A percentile compares a stretch with the other conserved stretches of the same genome.
Conservation (phyloP, 2,888 invertebrate genomes). For the Stegophylla sp. region DNA sequence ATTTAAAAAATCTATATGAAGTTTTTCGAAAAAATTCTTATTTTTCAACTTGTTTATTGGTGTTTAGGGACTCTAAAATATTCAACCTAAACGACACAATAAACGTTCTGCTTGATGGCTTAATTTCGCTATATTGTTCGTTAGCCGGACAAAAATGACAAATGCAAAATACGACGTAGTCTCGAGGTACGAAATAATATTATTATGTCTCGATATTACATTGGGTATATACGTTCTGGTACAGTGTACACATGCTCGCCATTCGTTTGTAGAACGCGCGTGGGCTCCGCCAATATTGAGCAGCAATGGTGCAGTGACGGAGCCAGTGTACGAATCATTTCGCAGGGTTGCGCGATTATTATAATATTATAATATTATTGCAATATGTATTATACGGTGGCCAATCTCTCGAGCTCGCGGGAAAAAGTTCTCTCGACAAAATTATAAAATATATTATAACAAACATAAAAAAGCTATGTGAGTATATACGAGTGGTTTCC, state of each 20-base stretch:
- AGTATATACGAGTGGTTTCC: background rate
- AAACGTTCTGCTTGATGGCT: background rate
- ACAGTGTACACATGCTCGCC: too few species aligned
- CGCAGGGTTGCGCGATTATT: constrained; percentile 12
- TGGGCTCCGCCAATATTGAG: background rate
- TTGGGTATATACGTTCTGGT: too few species aligned
- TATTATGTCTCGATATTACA: background rate
- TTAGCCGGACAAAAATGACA: too few species aligned
- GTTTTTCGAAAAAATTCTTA: too few species aligned
- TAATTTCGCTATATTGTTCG: too few species aligned
- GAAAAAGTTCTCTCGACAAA: constrained; percentile 3
- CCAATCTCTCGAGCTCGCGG: too few species aligned
- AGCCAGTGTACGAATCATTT: constrained; percentile 15
- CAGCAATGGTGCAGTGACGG: too few species aligned
- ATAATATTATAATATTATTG: background rate
- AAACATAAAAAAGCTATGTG: background rate
- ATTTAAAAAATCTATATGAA: too few species aligned
- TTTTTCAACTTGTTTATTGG: too few species aligned
- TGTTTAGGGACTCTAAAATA: too few species aligned
- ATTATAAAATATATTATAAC: background rate
- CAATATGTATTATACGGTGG: background rate
- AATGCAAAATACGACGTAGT: too few species aligned
- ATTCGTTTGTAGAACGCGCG: background rate
- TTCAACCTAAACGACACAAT: too few species aligned
- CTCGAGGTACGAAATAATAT: background rate